Evolutionary conservation across 2,113 vertebrate species (phyloP), one percentile per base, ranked within the genome.

Genomic region (Corythoichthys haematopterus): DNA sequence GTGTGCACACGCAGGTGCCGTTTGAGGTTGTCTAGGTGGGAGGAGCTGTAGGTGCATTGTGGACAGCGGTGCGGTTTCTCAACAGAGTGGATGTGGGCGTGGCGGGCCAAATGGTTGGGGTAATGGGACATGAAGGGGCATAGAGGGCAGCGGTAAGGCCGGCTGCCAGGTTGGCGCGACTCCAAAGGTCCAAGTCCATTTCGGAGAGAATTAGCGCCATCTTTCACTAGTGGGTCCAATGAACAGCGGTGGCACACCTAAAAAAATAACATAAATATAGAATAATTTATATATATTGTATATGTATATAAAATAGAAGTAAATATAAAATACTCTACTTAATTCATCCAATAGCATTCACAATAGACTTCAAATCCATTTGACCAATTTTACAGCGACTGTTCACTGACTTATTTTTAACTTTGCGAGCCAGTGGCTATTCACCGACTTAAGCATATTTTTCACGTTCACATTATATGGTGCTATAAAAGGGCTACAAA

Each of bases 1-100:
- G 94, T 96, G 83, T 96, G 94, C 66, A 96, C 93, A 0, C 94
- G 89, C 89, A 98, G 95, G 90, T 99, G 97, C 16, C 97, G 92
- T 87, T 98, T 99, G 80, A 99, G 94, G 91, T 98, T 98, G 89
- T 99, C 97, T 10, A 97, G 92, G 85, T 99, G 97, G 40, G 96
- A 96, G 0, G 96, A 98, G 48, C 96, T 95, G 0, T 98, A 99
- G 38, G 94, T 92, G 74, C 96, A 99, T 78, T 96, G 94, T 0
- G 94, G 94, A 83, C 97, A 99, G 82, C 91, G 92, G 16, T 98
- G 98, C 0, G 95, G 97, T 86, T 98, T 99, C 85, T 98, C 96
- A 0, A 95, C 95, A 0, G 95, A 98, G 90, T 98, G 96, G 0
- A 95, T 98, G 91, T 97, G 98, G 95, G 98, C 97, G 91, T 98